Conservation (phyloP, 2,113 vertebrate genomes). For the Jacana jacana region DNA sequence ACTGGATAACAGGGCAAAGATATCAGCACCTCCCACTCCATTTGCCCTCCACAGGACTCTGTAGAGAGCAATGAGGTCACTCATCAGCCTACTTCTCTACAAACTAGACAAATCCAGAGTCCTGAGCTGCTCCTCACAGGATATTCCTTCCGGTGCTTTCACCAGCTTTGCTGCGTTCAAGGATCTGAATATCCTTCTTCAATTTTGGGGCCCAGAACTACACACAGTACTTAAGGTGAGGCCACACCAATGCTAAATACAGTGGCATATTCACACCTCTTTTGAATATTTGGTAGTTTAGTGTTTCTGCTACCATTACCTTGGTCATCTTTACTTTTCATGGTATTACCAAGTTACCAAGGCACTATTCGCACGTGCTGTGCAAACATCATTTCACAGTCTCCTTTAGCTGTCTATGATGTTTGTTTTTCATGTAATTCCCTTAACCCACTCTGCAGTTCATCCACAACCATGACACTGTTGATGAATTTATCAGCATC, state of each 20-base stretch:
- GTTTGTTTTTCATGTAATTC: neutral
- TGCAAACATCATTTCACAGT: neutral
- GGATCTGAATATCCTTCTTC: neutral
- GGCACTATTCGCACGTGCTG: neutral
- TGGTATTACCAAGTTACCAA: neutral
- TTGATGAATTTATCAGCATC: neutral
- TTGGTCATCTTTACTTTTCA: neutral
- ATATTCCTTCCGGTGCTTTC: neutral
- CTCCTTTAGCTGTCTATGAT: neutral
- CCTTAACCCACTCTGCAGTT: neutral
- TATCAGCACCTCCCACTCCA: neutral
- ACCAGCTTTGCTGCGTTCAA: neutral
- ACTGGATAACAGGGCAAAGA: neutral
- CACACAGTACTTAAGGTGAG: neutral
- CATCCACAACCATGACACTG: neutral
- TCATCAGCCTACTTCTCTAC: neutral
- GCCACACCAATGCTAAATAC: neutral
- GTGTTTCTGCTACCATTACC: neutral
- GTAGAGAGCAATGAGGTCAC: neutral
- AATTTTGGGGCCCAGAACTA: neutral
- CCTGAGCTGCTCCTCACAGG: neutral
- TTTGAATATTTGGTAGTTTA: neutral
- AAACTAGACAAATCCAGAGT: neutral
- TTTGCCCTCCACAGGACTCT: neutral
- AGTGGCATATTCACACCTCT: neutral